These are phyloP conservation scores for Orientallactaga sibirica DNA, from an alignment of 2,797 vertebrate species.

Conservation along the genomic window DNA sequence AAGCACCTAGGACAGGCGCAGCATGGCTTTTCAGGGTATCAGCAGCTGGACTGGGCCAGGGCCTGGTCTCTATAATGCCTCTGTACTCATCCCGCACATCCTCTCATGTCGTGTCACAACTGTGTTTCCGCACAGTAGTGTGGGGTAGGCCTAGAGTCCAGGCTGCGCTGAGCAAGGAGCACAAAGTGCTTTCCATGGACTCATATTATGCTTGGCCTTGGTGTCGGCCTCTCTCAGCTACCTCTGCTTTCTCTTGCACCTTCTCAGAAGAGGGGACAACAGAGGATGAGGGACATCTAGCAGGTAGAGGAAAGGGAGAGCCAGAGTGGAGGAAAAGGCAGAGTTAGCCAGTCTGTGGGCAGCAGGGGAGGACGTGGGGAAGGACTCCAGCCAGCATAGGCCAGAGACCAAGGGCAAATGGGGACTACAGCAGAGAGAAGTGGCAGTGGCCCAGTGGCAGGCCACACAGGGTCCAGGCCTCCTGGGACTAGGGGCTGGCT, in stretches of 20 bases:
- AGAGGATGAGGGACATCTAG: background rate
- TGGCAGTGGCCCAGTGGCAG: background rate
- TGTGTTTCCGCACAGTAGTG: background rate
- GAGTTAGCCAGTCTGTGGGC: background rate
- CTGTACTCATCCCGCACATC: background rate
- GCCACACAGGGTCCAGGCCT: background rate
- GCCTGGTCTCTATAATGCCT: background rate
- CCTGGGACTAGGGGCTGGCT: background rate
- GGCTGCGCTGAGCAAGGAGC: background rate
- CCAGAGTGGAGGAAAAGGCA: background rate
- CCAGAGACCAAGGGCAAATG: background rate
- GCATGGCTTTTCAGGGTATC: background rate
- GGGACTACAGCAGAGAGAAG: background rate
- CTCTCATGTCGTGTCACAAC: no score
- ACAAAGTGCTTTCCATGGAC: background rate
- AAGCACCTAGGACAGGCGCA: fast-evolving
- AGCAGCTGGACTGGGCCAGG: background rate
- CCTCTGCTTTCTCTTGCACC: background rate
- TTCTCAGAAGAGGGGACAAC: background rate
- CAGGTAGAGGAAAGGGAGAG: background rate
- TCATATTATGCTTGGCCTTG: background rate
- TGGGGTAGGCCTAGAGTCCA: background rate
- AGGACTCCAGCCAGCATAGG: background rate
- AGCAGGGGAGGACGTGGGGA: background rate
- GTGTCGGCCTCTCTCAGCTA: no score